Evolutionary conservation across 2,888 invertebrate genomes (phyloP), one percentile per base, ranked within the genome.

Genomic region (Himalopsyche anomala): DNA sequence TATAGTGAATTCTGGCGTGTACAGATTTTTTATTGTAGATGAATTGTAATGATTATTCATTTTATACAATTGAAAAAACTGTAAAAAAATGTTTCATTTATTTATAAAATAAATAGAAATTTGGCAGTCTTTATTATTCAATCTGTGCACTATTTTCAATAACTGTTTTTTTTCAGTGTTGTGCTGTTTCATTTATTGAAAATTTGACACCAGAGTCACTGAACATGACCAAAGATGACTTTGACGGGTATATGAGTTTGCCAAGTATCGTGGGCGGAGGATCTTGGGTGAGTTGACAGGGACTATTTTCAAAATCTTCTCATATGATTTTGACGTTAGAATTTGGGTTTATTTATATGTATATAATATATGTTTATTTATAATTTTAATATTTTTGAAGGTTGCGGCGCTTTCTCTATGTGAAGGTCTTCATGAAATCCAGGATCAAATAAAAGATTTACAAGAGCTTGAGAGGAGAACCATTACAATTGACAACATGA

Each of bases 151-250:
- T 62, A 3, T 4, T n/a, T 56, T 4, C n/a, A 56, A 56, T n/a
- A n/a, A n/a, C n/a, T 56, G 2, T 56, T 0, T 86, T 87, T 86
- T 93, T 93, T 11, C 91, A 98, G 97, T 99, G 99, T 90, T 99
- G 99, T 91, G 99, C 99, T 4, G 98, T 99, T 55, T 97, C 98
- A 12, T 99, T 99, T 92, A 98, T 99, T 89, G 99, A 99, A 93
- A 98, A 98, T 90, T 92, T 99, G 90, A 98, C 97, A 6, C 98
- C 98, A 0, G 98, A 98, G 90, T 98, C 98, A 1, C 93, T 99
- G 85, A 97, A 95, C 90, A 97, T 99, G 96, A 95, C 97, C 19
- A 95, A 95, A 90, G 96, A 97, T 89, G 99, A 99, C 91, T 99
- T 99, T 90, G 96, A 98, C 89, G 96, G 97, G 38, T 97, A 98